Evolutionary conservation across 1,140 invertebrate species (phyloP).

Genomic region (Drosophila bifasciata): DNA sequence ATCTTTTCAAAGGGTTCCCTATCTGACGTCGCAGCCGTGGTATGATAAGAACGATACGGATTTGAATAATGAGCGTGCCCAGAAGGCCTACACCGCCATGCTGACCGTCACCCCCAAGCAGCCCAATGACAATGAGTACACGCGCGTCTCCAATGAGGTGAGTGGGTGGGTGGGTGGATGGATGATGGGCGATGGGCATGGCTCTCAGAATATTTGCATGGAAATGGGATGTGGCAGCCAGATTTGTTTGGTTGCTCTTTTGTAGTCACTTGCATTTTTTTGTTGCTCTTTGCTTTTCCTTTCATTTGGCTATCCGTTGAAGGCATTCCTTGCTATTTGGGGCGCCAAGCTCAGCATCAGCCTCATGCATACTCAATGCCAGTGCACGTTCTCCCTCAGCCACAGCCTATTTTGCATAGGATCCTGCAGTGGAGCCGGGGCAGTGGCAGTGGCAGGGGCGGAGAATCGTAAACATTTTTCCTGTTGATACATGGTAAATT

Average conservation of each 20-base stretch:
- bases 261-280: constrained; percentile 1
- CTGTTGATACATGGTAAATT: constrained; percentile 38
- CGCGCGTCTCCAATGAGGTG: constrained; percentile 90
- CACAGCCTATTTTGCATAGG: constrained; percentile 46
- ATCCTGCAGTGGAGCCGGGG: not conserved
- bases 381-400: constrained; percentile 33
- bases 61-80: constrained; percentile 92
- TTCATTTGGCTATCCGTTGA: no score
- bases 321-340: constrained; percentile 1
- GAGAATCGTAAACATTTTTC: constrained; percentile 51
- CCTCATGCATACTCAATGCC: constrained; percentile 62
- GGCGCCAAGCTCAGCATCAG: not conserved
- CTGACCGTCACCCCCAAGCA: constrained; percentile 94
- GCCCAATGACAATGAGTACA: constrained; percentile 91
- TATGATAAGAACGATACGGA: constrained; percentile 90
- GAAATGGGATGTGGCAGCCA: constrained; percentile 48
- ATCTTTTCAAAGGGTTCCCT: constrained; percentile 68
- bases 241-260: constrained; percentile 22
- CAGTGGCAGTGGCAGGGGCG: no score
- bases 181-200: no score
- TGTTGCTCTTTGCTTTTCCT: not conserved
- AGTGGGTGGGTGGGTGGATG: constrained; percentile 22
- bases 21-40: constrained; percentile 89
- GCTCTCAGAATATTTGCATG: constrained; percentile 72
- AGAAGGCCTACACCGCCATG: constrained; percentile 94